Evolutionary conservation across 64 coral and sea anemone genomes (phyloP).

Genomic region (Cladopsammia gracilis): DNA sequence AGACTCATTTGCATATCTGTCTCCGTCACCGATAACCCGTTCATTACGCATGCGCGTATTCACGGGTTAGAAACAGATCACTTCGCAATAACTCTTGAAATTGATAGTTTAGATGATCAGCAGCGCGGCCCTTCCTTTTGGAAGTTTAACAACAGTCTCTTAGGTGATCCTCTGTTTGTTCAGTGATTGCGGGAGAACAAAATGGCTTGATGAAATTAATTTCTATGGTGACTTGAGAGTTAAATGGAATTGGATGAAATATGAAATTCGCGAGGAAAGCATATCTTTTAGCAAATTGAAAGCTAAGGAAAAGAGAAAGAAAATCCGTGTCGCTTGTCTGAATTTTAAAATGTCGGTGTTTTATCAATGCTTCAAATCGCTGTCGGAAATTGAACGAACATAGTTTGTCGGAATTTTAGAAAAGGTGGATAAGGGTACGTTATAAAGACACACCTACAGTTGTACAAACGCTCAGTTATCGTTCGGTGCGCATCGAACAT

Average conservation of each 20-base stretch:
- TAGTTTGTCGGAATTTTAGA: too few species aligned
- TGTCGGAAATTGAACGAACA: too few species aligned
- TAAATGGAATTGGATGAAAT: not conserved
- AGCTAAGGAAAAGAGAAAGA: conserved; percentile 31
- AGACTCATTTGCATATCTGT: too few species aligned
- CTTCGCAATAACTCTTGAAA: conserved; percentile 20
- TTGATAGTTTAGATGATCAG: conserved; percentile 33
- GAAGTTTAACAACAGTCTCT: conserved; percentile 9
- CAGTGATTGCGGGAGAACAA: not conserved
- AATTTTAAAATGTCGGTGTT: too few species aligned
- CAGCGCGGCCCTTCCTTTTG: conserved; percentile 34
- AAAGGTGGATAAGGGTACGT: too few species aligned
- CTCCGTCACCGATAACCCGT: too few species aligned
- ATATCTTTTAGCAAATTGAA: not conserved
- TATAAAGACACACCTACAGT: too few species aligned
- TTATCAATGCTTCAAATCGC: too few species aligned
- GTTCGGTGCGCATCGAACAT: too few species aligned
- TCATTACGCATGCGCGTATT: too few species aligned
- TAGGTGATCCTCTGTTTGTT: conserved; percentile 10
- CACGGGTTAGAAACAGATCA: conserved; percentile 35
- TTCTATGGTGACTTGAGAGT: conserved; percentile 2
- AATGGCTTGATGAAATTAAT: conserved; percentile 32
- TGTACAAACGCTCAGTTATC: too few species aligned
- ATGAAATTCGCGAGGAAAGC: not conserved
- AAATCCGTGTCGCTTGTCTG: too few species aligned